These are phyloP conservation scores for Sanderia malayensis DNA, from an alignment of 30 jellyfish, hydroid and myxozoan species.

Conservation along the genomic window DNA sequence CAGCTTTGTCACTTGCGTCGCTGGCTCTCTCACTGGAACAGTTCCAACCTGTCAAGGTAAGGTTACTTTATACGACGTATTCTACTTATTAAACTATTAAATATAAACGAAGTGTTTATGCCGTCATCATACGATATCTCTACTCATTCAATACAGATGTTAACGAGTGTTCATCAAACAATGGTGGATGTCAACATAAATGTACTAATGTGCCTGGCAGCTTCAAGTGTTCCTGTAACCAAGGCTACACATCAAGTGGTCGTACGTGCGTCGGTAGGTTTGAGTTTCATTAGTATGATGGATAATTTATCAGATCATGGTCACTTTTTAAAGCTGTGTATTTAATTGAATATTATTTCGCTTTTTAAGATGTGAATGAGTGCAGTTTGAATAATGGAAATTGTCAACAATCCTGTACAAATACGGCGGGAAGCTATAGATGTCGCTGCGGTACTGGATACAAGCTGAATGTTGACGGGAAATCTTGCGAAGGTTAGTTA, in stretches of 20 bases:
- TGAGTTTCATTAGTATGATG: too few relatives aligned
- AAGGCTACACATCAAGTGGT: constrained; percentile 44
- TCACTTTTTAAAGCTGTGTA: not conserved
- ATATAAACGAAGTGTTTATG: too few relatives aligned
- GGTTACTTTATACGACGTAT: too few relatives aligned
- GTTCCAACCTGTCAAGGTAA: constrained; percentile 95
- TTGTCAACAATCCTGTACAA: constrained; percentile 58
- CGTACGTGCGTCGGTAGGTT: constrained; percentile 69
- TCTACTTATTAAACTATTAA: too few relatives aligned
- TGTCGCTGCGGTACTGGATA: constrained; percentile 82
- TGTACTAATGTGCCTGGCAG: constrained; percentile 77
- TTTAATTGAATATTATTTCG: not conserved
- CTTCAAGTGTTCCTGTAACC: constrained; percentile 61
- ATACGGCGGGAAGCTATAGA: constrained; percentile 63
- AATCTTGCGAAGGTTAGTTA: constrained; percentile 93
- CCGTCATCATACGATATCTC: too few relatives aligned
- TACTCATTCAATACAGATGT: constrained; percentile 47
- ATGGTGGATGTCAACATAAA: constrained; percentile 65
- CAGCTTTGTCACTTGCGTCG: constrained; percentile 54
- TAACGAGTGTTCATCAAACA: constrained; percentile 67
- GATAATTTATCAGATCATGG: not conserved
- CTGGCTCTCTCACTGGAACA: constrained; percentile 70
- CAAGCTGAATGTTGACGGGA: constrained; percentile 43
- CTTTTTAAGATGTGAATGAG: constrained; percentile 60
- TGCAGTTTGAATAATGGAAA: constrained; percentile 58